phyloP scores from a whole-genome alignment of 2,888 invertebrate genomes.

The Trachelus troglodyta region DNA sequence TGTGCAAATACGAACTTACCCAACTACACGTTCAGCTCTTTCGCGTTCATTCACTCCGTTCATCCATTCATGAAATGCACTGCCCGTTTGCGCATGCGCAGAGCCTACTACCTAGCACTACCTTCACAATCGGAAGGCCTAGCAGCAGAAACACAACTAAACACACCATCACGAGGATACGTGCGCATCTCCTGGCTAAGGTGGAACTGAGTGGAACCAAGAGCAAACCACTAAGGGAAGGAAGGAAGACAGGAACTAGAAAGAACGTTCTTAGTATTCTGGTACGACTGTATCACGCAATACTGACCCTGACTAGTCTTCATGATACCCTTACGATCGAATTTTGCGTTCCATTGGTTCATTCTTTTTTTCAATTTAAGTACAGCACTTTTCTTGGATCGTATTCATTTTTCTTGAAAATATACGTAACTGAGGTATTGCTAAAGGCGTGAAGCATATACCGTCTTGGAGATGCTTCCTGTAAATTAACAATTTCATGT shows the following conservation, averaged over 20 bases:
- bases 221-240: neutral
- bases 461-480: neutral
- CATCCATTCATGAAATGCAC: conserved; percentile 54
- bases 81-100: conserved; percentile 39
- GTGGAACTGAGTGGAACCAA: neutral
- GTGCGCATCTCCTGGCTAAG: neutral
- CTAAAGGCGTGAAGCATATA: neutral
- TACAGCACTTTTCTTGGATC: neutral
- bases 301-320: neutral
- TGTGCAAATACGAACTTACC: neutral
- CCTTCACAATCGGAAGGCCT: neutral
- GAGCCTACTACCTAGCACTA: neutral
- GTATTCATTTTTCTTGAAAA: neutral
- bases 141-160: neutral
- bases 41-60: conserved; percentile 34
- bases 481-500: neutral
- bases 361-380: neutral
- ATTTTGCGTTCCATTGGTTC: neutral
- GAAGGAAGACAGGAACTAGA: neutral
- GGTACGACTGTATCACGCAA: neutral
- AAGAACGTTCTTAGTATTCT: neutral
- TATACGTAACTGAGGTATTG: neutral
- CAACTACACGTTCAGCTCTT: neutral
- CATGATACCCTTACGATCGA: neutral
- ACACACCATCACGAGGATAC: neutral